Evolutionary conservation across 2,113 vertebrate genomes (phyloP), one percentile per base, ranked within the genome.

Genomic region (Coregonus clupeaformis): DNA sequence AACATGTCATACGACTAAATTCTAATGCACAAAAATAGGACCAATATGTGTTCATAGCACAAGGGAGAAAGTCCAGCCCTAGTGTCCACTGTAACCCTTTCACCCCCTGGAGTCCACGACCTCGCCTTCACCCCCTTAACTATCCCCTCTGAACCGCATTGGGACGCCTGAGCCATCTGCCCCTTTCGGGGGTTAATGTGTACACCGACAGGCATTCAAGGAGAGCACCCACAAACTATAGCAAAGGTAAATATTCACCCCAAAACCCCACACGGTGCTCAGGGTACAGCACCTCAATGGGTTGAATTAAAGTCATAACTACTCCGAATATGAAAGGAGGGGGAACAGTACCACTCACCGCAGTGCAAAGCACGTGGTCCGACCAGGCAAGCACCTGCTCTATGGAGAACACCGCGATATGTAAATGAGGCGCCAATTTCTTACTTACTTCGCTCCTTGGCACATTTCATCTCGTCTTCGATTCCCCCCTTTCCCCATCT

Each of bases 331-430:
- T 72, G 65, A 60, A 69, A 30, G 76, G 72, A 45, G 82, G 77
- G 47, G 77, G 82, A 65, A 52, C 72, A 25, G 71, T 75, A 71
- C 73, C 74, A 69, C 72, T 75, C 74, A 13, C 78, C 68, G 59
- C 71, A 83, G 72, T 80, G 73, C 55, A 76, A 82, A 87, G 76
- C 92, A 93, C 92, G 92, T 93, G 93, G 87, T 90, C 80, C 83
- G 80, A 83, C 65, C 82, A 84, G 86, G 76, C 80, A 88, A 88
- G 84, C 93, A 93, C 92, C 93, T 93, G 92, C 91, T 42, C 36
- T 80, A 82, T 75, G 84, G 75, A 82, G 75, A 52, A 69, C 78
- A 75, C 77, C 62, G 42, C 59, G 1, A 82, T 76, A 90, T 86
- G 84, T 81, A 89, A 88, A 91, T 85, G 78, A 81, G 86, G 74